Conservation (phyloP, 2,888 invertebrate genomes). For the Buathra laborator region DNA sequence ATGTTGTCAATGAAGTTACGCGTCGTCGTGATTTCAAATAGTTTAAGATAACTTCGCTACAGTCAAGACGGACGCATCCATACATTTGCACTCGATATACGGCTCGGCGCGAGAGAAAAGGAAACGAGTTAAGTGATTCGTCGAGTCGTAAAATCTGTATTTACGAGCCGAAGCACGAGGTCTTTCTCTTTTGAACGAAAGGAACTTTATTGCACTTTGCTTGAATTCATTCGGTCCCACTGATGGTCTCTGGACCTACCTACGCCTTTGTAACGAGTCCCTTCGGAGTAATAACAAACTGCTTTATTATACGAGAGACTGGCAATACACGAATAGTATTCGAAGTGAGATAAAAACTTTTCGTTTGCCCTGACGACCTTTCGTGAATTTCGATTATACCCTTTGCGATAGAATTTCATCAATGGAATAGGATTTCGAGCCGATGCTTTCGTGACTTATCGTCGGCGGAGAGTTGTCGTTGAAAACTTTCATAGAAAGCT, state of each 20-base stretch:
- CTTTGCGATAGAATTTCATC: neutral
- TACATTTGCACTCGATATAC: slow-evolving; percentile 5
- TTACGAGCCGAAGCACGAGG: slow-evolving; percentile 29
- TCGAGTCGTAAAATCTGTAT: slow-evolving; percentile 45
- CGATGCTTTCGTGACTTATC: neutral
- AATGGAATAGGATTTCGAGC: neutral
- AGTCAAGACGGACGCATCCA: neutral
- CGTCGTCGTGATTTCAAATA: neutral
- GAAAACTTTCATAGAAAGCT: too few relatives aligned
- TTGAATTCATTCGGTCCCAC: slow-evolving; percentile 9
- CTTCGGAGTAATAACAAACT: neutral
- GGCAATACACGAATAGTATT: neutral
- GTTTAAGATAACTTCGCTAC: neutral
- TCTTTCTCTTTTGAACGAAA: neutral
- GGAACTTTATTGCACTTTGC: slow-evolving; percentile 1
- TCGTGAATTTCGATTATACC: neutral
- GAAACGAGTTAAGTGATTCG: slow-evolving; percentile 36
- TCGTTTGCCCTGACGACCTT: neutral
- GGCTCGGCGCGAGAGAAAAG: neutral
- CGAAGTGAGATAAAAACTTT: neutral
- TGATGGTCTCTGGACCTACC: neutral
- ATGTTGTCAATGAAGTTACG: neutral
- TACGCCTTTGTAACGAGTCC: slow-evolving; percentile 1
- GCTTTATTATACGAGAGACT: neutral
- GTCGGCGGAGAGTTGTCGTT: neutral